Conservation (phyloP, 2,113 vertebrate genomes). For the Myotis yumanensis region DNA sequence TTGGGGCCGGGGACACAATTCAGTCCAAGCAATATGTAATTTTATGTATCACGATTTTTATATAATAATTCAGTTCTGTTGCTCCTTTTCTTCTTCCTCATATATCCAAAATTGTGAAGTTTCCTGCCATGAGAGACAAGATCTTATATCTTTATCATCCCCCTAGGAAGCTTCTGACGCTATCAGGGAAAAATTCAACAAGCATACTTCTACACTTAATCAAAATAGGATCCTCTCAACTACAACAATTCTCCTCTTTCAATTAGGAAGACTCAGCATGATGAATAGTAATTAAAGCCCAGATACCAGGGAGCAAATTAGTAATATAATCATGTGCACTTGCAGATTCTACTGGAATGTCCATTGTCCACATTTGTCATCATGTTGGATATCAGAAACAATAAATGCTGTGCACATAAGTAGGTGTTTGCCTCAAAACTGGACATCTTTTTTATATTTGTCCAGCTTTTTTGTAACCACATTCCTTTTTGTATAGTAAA, state of each 20-base stretch:
- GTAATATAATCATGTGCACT: fast-evolving
- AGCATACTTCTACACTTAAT: neutral
- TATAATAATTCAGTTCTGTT: no score
- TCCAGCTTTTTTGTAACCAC: neutral
- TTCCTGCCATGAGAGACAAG: neutral
- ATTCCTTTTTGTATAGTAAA: neutral
- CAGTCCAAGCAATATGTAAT: no score
- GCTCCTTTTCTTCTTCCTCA: neutral
- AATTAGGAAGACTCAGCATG: neutral
- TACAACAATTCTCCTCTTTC: neutral
- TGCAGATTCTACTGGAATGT: neutral
- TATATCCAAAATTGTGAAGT: neutral
- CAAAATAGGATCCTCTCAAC: neutral
- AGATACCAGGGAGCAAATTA: neutral
- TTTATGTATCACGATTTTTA: fast-evolving
- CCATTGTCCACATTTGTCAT: neutral
- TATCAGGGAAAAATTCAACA: neutral
- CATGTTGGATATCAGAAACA: neutral
- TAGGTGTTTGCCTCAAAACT: neutral
- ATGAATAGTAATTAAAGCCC: neutral
- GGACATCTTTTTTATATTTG: neutral
- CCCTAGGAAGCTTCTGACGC: fast-evolving
- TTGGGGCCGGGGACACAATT: fast-evolving
- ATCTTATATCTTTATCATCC: neutral
- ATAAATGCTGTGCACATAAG: neutral